Percentiles rank a stretch among this genome's conserved stretches.
Evolutionary conservation across 2,797 vertebrate species (phyloP).

Genomic region (Acanthurus tractus): DNA sequence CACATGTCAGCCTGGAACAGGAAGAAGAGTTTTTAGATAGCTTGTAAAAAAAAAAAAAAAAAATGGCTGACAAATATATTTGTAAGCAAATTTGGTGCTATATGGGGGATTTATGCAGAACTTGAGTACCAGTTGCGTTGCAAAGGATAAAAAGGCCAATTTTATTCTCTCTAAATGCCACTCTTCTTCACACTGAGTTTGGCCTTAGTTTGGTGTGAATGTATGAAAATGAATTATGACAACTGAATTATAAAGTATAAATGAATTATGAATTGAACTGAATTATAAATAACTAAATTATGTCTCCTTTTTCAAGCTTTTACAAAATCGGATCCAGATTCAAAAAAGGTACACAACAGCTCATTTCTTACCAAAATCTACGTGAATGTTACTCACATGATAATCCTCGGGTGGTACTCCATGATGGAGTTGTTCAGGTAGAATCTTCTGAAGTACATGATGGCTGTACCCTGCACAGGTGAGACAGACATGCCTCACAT

Average conservation of each 20-base stretch:
- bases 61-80: no score
- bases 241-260: no score
- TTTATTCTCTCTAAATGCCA: no score
- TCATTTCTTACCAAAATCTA: background rate
- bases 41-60: background rate
- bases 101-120: no score
- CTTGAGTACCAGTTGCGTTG: background rate
- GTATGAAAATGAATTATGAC: no score
- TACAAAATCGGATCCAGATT: background rate
- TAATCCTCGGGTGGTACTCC: conserved; percentile 96
- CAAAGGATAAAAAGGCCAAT: background rate
- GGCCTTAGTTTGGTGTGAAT: no score
- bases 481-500: conserved; percentile 10
- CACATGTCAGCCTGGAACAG: conserved; percentile 83
- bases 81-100: no score
- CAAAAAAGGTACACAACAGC: background rate
- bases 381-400: conserved; percentile 93
- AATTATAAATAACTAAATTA: background rate
- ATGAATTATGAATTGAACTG: no score
- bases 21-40: background rate
- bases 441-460: conserved; percentile 97
- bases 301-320: background rate
- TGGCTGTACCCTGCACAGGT: conserved; percentile 90
- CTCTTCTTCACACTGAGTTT: no score
- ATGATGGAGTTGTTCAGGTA: conserved; percentile 97